Evolutionary conservation across 2,797 vertebrate species (phyloP).

Genomic region (Thaleichthys pacificus): DNA sequence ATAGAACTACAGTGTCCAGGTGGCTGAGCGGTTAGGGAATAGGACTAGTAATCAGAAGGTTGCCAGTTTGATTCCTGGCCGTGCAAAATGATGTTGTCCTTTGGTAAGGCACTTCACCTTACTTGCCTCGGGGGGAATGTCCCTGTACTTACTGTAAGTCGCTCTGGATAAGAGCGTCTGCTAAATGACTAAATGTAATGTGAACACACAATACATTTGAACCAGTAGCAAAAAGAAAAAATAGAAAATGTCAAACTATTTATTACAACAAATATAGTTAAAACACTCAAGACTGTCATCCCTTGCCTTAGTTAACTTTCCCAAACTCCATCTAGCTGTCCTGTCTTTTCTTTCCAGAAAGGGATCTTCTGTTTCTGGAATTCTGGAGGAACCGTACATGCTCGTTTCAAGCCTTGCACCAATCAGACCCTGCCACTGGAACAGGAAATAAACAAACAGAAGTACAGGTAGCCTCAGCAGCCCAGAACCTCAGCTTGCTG

Average conservation of each 20-base stretch:
- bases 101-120: no score
- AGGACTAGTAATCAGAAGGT: no score
- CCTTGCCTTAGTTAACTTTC: background rate
- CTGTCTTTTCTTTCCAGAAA: constrained; percentile 24
- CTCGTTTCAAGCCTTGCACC: constrained; percentile 14
- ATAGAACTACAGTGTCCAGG: background rate
- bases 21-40: no score
- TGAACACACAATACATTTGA: background rate
- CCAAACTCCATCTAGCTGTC: background rate
- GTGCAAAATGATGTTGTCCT: no score
- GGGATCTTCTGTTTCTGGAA: constrained; percentile 16
- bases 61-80: no score
- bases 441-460: constrained; percentile 83
- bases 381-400: constrained; percentile 18
- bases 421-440: constrained; percentile 68
- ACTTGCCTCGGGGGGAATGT: no score
- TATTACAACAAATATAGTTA: background rate
- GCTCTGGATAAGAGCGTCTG: no score
- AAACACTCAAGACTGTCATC: background rate
- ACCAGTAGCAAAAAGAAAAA: background rate
- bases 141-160: no score
- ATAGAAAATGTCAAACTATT: background rate
- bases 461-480: constrained; percentile 73
- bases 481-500: background rate
- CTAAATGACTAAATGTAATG: no score